Percentiles rank a stretch among this genome's conserved stretches.
Evolutionary conservation across 2,113 vertebrate species (phyloP).

Genomic region (Thamnophis sirtalis): DNA sequence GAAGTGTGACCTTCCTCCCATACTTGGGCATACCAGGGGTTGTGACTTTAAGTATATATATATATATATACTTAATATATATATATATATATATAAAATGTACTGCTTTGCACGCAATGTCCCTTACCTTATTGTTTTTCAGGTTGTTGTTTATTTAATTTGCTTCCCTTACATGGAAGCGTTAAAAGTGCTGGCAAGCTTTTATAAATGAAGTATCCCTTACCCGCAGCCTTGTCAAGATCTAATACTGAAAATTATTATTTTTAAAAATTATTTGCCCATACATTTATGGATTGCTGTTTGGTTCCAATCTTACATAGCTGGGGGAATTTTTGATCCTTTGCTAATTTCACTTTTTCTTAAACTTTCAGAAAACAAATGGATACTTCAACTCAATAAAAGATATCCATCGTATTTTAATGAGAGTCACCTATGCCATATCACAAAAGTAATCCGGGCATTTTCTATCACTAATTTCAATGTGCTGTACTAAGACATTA

Average conservation of each 20-base stretch:
- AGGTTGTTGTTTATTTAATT: neutral
- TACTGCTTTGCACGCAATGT: too few species aligned
- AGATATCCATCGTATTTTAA: neutral
- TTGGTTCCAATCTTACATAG: neutral
- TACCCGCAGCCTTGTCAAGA: neutral
- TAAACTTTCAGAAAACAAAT: rapidly evolving
- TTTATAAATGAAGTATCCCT: neutral
- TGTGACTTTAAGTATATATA: too few species aligned
- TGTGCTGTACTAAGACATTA: rapidly evolving
- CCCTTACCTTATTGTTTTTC: neutral
- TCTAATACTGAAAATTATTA: neutral
- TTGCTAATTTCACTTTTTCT: neutral
- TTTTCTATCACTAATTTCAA: rapidly evolving
- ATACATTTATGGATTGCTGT: rapidly evolving
- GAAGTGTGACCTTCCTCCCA: too few species aligned
- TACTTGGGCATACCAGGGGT: too few species aligned
- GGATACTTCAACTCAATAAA: neutral
- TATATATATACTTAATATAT: too few species aligned
- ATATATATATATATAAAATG: too few species aligned
- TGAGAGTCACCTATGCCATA: neutral
- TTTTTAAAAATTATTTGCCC: neutral
- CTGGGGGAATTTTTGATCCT: rapidly evolving
- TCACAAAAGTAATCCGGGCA: neutral
- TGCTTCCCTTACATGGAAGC: conserved; percentile 1
- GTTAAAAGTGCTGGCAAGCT: neutral